Conservation (phyloP, 2,888 invertebrate genomes). For the Nineta flava region DNA sequence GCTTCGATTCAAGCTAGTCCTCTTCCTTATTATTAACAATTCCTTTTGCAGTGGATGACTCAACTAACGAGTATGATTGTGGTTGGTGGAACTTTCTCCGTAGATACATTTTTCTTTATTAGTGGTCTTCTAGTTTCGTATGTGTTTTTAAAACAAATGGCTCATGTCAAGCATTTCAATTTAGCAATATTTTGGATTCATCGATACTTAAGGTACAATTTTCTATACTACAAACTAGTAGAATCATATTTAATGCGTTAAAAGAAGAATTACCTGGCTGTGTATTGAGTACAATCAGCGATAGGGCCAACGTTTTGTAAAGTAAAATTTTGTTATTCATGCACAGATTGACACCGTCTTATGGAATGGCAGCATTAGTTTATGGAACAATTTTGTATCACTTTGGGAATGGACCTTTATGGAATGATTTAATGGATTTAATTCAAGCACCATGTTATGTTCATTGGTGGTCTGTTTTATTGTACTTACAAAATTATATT, state of each 20-base stretch:
- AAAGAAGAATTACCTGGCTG: too few species aligned
- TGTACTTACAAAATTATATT: conserved; percentile 28
- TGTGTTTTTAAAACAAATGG: conserved; percentile 23
- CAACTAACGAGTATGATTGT: conserved; percentile 25
- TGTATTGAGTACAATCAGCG: too few species aligned
- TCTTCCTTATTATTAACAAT: too few species aligned
- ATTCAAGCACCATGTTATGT: conserved; percentile 21
- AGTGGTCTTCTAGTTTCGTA: conserved; percentile 28
- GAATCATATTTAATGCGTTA: too few species aligned
- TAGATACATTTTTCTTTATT: conserved; percentile 30
- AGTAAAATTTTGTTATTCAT: conserved; percentile 1
- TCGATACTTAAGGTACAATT: conserved; percentile 26
- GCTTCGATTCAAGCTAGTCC: too few species aligned
- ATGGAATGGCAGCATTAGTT: conserved; percentile 27
- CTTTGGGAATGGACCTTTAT: conserved; percentile 31
- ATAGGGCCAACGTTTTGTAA: too few species aligned
- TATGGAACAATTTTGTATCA: conserved; percentile 28
- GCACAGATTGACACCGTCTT: conserved; percentile 29
- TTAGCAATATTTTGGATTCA: conserved; percentile 26
- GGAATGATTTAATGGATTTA: conserved; percentile 19
- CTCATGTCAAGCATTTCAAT: conserved; percentile 22
- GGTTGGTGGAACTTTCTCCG: conserved; percentile 27
- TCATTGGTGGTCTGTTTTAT: conserved; percentile 27
- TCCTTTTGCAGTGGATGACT: conserved; percentile 22
- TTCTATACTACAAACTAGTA: too few species aligned